phyloP scores from a whole-genome alignment of 2,113 vertebrate genomes.

The Haemorhous mexicanus region DNA sequence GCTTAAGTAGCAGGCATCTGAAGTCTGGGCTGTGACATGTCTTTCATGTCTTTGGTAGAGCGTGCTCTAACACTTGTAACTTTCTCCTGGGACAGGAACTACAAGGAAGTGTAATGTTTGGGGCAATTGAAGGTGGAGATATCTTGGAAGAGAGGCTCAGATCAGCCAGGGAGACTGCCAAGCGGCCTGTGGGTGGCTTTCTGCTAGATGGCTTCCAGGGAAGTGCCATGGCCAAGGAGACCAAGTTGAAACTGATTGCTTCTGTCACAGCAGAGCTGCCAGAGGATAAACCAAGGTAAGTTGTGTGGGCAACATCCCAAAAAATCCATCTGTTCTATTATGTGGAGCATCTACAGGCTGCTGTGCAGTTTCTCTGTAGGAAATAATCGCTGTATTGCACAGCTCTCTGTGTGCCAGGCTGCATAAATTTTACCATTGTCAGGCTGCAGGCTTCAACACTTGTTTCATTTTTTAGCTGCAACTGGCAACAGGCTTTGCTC shows the following conservation, averaged over 20 bases:
- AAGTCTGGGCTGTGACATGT: neutral
- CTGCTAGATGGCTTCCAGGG: constrained; percentile 91
- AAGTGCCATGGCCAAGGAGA: constrained; percentile 69
- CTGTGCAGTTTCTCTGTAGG: neutral
- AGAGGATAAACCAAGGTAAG: constrained; percentile 91
- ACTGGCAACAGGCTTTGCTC: neutral
- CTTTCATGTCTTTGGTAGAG: neutral
- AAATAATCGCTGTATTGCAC: neutral
- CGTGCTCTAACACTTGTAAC: neutral
- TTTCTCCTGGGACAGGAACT: constrained; percentile 78
- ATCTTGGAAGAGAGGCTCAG: constrained; percentile 88
- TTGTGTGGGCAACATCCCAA: neutral
- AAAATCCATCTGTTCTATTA: neutral
- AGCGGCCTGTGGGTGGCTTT: constrained; percentile 93
- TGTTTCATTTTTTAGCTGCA: neutral
- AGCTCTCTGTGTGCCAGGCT: neutral
- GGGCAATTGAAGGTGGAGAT: constrained; percentile 92
- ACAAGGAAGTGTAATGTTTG: constrained; percentile 81
- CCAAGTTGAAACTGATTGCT: constrained; percentile 82
- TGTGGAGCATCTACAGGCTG: neutral
- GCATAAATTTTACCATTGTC: neutral
- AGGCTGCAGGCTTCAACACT: neutral
- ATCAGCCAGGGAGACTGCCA: constrained; percentile 91
- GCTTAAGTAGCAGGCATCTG: neutral
- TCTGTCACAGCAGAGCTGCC: constrained; percentile 86